Evolutionary conservation across 2,888 invertebrate genomes (phyloP), one percentile per base, ranked within the genome.

Genomic region (Oeneis ivallda): DNA sequence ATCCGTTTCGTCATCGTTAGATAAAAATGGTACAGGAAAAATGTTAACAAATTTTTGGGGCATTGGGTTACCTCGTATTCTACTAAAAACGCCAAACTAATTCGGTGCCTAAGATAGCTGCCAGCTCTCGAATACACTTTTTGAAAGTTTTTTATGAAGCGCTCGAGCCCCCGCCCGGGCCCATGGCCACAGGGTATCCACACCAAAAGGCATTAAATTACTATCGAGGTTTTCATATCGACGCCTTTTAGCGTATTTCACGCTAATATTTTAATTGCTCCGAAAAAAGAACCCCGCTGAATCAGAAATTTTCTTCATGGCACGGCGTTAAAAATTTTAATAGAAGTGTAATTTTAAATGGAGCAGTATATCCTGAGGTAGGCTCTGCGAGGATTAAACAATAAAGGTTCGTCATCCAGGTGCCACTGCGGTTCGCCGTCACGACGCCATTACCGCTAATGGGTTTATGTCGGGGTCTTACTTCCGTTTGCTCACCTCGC

Each of bases 331-430:
- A 50, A 50, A 13, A 6, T 19, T 49, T 50, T 26, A 26, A 26
- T 50, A 26, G 26, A 26, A 50, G 11, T 47, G 15, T 47, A 26
- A 26, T 50, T 50, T 43, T 26, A 26, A 26, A 50, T 50, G 49
- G 26, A 50, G 26, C 26, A 19, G 11, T 6, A 49, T 5, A 19
- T 11, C 17, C 49, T 49, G 19, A 3, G 17, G 47, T 49, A 49
- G 49, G 49, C 49, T 53, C n/a, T 9, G 53, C 53, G 53, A 37
- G 53, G 32, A 49, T 49, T 10, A n/a, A 37, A 53, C 53, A 53
- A 37, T 53, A n/a, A 53, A 37, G 32, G 32, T 15, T 34, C 53
- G 34, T 37, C 37, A 15, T 37, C 17, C 34, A 53, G 53, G 53
- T 37, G 53, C 9, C 53, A 19, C 11, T 11, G 15, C 26, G 50